phyloP scores from a whole-genome alignment of 2,113 vertebrate species.

The Gobiocypris rarus region DNA sequence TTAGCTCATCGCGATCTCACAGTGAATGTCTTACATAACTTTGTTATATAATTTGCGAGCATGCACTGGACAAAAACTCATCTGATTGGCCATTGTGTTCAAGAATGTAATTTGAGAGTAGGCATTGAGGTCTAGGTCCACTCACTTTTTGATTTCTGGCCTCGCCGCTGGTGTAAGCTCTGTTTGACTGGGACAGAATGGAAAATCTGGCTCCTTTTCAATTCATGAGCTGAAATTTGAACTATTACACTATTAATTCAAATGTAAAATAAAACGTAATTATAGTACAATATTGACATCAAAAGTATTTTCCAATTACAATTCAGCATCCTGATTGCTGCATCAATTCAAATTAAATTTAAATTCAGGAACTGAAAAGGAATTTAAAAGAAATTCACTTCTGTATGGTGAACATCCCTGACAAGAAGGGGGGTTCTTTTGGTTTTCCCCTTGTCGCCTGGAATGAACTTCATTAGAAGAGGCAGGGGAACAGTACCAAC shows the following conservation, averaged over 20 bases:
- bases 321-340: background rate
- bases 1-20: too few species aligned
- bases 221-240: background rate
- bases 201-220: background rate
- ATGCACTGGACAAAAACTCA: too few species aligned
- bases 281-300: too few species aligned
- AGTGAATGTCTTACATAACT: too few species aligned
- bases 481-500: background rate
- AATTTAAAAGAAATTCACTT: background rate
- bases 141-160: too few species aligned
- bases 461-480: slow-evolving; percentile 7
- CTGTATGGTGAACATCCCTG: background rate
- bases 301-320: background rate
- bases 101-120: too few species aligned
- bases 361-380: background rate
- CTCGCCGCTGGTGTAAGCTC: background rate
- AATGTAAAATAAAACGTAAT: too few species aligned
- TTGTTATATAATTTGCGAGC: too few species aligned
- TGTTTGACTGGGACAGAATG: background rate
- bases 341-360: background rate
- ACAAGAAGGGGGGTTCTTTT: background rate
- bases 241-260: too few species aligned
- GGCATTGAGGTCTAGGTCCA: too few species aligned
- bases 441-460: background rate
- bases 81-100: too few species aligned